A percentile compares a stretch with the other conserved stretches of the same genome.
Evolutionary conservation across 2,113 vertebrate species (phyloP).

Genomic region (Orcinus orca): DNA sequence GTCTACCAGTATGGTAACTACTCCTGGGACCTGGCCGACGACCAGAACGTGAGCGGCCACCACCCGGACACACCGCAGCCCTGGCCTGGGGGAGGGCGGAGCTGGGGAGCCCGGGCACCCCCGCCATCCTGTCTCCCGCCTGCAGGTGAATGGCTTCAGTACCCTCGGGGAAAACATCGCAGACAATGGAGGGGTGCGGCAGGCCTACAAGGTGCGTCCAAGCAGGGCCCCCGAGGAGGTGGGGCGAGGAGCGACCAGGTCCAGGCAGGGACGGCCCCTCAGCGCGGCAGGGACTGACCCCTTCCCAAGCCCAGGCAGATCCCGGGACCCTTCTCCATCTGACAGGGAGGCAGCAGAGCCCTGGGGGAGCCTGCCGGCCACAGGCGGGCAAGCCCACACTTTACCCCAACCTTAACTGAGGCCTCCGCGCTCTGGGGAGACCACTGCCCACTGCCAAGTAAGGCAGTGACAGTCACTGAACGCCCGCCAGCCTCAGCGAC

Average conservation of each 20-base stretch:
- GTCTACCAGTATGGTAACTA: conserved; percentile 93
- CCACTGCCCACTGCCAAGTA: not conserved
- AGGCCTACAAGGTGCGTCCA: conserved; percentile 92
- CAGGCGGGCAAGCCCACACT: rapidly evolving
- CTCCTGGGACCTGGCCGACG: conserved; percentile 93
- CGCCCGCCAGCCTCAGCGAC: not conserved
- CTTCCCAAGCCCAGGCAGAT: rapidly evolving
- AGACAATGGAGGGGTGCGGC: conserved; percentile 96
- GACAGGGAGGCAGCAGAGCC: not conserved
- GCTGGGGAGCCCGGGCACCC: rapidly evolving
- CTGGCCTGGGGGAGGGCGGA: not conserved
- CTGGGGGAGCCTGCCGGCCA: not conserved
- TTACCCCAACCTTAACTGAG: not conserved
- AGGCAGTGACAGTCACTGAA: not conserved
- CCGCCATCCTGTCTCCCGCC: not conserved
- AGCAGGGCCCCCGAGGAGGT: rapidly evolving
- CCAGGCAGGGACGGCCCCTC: not conserved
- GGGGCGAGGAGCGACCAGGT: not conserved
- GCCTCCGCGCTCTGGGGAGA: not conserved
- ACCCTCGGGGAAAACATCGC: conserved; percentile 98
- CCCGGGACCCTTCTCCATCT: not conserved
- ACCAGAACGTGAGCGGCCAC: conserved; percentile 87
- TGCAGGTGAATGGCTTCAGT: conserved; percentile 95
- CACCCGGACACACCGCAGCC: rapidly evolving
- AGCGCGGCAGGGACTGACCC: not conserved